Evolutionary conservation across 2,797 vertebrate genomes (phyloP), one percentile per base, ranked within the genome.

Genomic region (Ptychadena robeensis): DNA sequence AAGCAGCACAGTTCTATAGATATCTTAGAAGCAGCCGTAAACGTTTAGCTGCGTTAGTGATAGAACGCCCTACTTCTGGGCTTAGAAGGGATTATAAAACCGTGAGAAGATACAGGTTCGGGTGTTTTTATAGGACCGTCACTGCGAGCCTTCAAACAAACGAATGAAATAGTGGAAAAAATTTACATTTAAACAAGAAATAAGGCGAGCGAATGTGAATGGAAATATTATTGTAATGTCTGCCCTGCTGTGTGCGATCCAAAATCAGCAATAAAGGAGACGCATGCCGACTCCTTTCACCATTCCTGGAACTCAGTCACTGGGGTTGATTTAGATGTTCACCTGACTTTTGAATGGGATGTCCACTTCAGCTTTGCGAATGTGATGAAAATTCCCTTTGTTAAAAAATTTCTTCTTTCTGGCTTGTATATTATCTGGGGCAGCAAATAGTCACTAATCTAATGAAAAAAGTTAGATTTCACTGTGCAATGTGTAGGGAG

Each of bases 171-270:
- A 81, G 37, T 73, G 44, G 44, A 73, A 32, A 73, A 66, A 73
- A 40, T 53, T 73, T 81, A 81, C 57, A 81, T 73, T 65, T 66
- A 66, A 66, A 72, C n/a, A 35, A 65, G 27, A 81, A 81, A 37
- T 81, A 61, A 67, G 70, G 73, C 30, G 70, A 65, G 37, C 73
- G 18, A 34, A 44, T 48, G 32, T 44, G 63, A 48, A 73, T 73
- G 79, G 70, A 73, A 81, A 73, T 81, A 57, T 73, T 73, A 73
- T 73, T 73, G 28, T 73, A 73, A 72, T 73, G 79, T 73, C 70
- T 81, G 69, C 74, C 63, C 63, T 66, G 75, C 14, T 40, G 28
- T 22, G 9, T 53, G 38, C 38, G 57, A 35, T 73, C 79, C 79
- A 80, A 72, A 31, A 64, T 44, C 79, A 80, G 79, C 68, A 71